Conservation (phyloP, 2,888 invertebrate genomes). For the Tenthredo distinguenda region DNA sequence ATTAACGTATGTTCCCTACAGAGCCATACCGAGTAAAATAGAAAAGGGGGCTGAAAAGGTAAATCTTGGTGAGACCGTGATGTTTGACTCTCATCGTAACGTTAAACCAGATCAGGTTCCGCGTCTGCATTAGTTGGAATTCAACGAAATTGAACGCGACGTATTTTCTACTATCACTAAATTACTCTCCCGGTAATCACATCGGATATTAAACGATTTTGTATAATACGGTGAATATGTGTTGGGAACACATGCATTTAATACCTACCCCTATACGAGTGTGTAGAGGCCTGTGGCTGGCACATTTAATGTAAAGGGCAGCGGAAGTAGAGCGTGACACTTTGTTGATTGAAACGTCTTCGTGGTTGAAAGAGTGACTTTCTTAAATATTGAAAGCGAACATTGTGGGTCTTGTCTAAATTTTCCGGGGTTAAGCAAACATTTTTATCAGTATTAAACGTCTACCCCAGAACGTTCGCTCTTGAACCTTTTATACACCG, state of each 20-base stretch:
- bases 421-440: slow-evolving; percentile 52
- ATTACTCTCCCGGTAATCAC: slow-evolving; percentile 34
- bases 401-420: slow-evolving; percentile 18
- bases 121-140: slow-evolving; percentile 10
- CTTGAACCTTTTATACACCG: slow-evolving; percentile 6
- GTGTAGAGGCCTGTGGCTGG: background rate
- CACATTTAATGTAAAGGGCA: slow-evolving; percentile 25
- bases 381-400: slow-evolving; percentile 52
- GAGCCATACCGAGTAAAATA: background rate
- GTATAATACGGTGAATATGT: background rate
- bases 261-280: background rate
- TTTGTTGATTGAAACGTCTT: slow-evolving; percentile 44
- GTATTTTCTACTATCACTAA: background rate
- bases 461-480: background rate
- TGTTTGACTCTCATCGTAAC: slow-evolving; percentile 32
- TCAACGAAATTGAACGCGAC: slow-evolving; percentile 4
- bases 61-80: slow-evolving; percentile 19
- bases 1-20: background rate
- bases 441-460: slow-evolving; percentile 34
- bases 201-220: slow-evolving; percentile 37
- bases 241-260: background rate
- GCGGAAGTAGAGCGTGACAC: slow-evolving; percentile 38
- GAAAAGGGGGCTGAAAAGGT: background rate
- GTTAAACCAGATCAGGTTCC: slow-evolving; percentile 28
- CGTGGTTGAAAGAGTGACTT: slow-evolving; percentile 45